Percentiles rank a stretch among this genome's conserved stretches.
These are phyloP conservation scores for Abrostola tripartita DNA, from an alignment of 2,888 invertebrate genomes.

Conservation along the genomic window DNA sequence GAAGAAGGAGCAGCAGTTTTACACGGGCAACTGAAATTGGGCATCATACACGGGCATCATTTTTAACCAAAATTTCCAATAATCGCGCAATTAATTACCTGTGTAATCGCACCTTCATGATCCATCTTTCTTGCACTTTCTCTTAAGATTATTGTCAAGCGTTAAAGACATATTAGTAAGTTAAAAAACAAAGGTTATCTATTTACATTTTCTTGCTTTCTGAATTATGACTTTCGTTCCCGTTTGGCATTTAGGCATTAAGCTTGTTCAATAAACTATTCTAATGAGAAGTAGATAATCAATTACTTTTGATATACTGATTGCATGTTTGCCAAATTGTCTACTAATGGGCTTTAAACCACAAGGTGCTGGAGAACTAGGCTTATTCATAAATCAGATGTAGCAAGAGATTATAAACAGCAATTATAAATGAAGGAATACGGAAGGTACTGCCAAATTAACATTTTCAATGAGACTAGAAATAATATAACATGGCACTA, in stretches of 20 bases:
- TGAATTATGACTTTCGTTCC: neutral
- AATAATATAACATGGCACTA: too few species aligned
- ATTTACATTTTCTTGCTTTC: neutral
- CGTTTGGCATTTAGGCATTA: neutral
- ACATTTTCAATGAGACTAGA: too few species aligned
- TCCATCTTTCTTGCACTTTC: too few species aligned
- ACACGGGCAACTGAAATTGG: too few species aligned
- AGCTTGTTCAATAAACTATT: slow-evolving; percentile 4
- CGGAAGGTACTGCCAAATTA: neutral
- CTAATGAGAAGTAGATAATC: slow-evolving; percentile 22
- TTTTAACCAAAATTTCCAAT: too few species aligned
- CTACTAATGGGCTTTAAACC: slow-evolving; percentile 21
- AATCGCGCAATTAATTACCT: too few species aligned
- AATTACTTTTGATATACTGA: slow-evolving; percentile 44
- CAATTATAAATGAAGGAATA: slow-evolving; percentile 12
- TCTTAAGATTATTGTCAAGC: too few species aligned
- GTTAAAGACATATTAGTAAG: too few species aligned
- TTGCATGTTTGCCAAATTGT: slow-evolving; percentile 43
- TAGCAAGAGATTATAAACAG: slow-evolving; percentile 25
- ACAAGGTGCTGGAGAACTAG: slow-evolving; percentile 31
- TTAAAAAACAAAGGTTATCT: neutral
- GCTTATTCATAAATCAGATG: slow-evolving; percentile 23
- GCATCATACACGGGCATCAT: too few species aligned
- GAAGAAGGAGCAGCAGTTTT: too few species aligned
- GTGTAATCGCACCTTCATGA: too few species aligned